Evolutionary conservation across 2,797 vertebrate genomes (phyloP), one percentile per base, ranked within the genome.

Genomic region (Falco concolor): DNA sequence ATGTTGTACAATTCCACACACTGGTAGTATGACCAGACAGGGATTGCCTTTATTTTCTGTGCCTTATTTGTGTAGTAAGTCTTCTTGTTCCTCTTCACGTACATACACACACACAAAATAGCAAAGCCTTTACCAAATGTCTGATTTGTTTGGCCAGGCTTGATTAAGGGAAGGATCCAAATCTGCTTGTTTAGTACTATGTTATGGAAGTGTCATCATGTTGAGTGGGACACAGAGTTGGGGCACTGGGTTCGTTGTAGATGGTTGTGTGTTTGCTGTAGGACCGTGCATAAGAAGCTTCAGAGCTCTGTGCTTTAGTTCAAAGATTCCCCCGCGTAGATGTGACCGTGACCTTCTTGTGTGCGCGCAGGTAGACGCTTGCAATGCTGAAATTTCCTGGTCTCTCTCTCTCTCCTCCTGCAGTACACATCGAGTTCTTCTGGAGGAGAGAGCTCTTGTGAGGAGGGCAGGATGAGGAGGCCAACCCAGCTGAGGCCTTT

Each of bases 381-480:
- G 52, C 45, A 80, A 40, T 81, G 72, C 28, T 97, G 49, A 96
- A 68, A 80, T 38, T 64, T 57, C 3, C 1, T 25, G 9, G 3
- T 38, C 13, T 65, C 38, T 86, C 38, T 60, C 42, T 44, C 44
- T 40, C 13, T n/a, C 74, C 50, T 85, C 10, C 95, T 98, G 97
- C 98, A 99, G 97, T 99, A 99, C 72, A 98, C 98, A 12, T 99
- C 99, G 0, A 99, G 99, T 90, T 99, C 99, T 92, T 99, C 99
- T 5, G 98, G 99, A 54, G 99, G 99, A 60, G 98, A 99, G 94
- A 99, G 99, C 94, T 98, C 99, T 94, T 99, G 99, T n/a, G 99
- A 98, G 96, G 99, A 99, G 87, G 99, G 98, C 84, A 98, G 98
- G 69, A 98, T 98, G 95, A 97, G 98, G 47, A 97, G 98, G 27